Evolutionary conservation across 2,888 invertebrate genomes (phyloP), one percentile per base, ranked within the genome.

Genomic region (Liposcelis brunnea): DNA sequence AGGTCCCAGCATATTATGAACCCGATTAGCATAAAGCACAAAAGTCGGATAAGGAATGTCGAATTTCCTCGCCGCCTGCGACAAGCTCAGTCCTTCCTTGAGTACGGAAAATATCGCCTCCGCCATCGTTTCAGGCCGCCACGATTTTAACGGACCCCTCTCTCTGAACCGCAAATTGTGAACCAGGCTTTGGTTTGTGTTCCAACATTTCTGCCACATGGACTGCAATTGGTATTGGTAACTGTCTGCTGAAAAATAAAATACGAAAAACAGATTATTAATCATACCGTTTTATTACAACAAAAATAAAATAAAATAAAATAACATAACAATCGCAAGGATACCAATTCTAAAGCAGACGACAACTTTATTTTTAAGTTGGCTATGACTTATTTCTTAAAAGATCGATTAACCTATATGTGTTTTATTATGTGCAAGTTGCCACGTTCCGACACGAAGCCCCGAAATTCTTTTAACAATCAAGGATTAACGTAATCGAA

Each of bases 181-280:
- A 54, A 89, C 85, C 58, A 89, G 71, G 58, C 82, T 83, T 65
- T 89, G 89, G 65, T 86, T 87, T 54, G 86, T 87, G 65, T 84
- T 89, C 89, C 89, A 90, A 65, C 89, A 89, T 64, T 89, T 90
- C 66, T 90, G 89, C 90, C 90, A 90, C 80, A 89, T 85, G 48
- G 85, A 86, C 66, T 90, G 90, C 62, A 90, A 69, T 66, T 90
- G 89, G 66, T 89, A 89, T 66, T 90, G 89, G 74, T 90, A 90
- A 72, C 86, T 87, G 74, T 87, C 87, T 79, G 80, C 76, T 81
- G 80, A 52, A 57, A 58, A 53, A 55, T 55, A 54, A 52, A 52
- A 52, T 54, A 52, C 50, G 48, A 47, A 48, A 53, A 53, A 54
- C 35, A 49, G 49, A 43, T 42, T 26, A 26, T 26, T 26, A 26